A percentile compares a stretch with the other conserved stretches of the same genome.
phyloP scores from a whole-genome alignment of 2,888 invertebrate species.

The Alsophila aescularia region DNA sequence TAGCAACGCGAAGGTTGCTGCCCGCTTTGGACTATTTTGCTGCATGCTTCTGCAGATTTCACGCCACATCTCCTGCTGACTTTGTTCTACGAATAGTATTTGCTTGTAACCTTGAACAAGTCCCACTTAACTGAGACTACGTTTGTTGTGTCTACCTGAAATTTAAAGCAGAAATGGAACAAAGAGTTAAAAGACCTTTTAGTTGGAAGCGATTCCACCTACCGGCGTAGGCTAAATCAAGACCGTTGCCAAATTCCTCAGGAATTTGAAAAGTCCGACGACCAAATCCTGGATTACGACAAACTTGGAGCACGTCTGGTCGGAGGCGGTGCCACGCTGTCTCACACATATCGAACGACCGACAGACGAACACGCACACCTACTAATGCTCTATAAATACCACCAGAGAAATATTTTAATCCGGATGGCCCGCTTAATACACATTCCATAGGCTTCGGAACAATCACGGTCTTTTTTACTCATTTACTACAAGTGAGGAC shows the following conservation, averaged over 20 bases:
- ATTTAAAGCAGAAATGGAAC: slow-evolving; percentile 22
- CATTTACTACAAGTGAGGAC: slow-evolving; percentile 54
- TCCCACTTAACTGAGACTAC: slow-evolving; percentile 27
- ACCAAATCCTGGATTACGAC: slow-evolving; percentile 74
- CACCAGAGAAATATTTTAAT: slow-evolving; percentile 81
- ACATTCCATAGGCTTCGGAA: slow-evolving; percentile 73
- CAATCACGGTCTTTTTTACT: slow-evolving; percentile 64
- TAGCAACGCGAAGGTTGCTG: slow-evolving; percentile 74
- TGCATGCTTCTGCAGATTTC: slow-evolving; percentile 55
- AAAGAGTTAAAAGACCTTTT: slow-evolving; percentile 24
- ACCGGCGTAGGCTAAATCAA: slow-evolving; percentile 27
- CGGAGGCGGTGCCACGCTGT: slow-evolving; percentile 82
- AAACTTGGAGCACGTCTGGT: slow-evolving; percentile 70
- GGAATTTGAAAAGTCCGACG: slow-evolving; percentile 57
- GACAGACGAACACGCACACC: slow-evolving; percentile 77
- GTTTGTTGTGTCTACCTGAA: slow-evolving; percentile 7
- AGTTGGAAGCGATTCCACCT: slow-evolving; percentile 17
- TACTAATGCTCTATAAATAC: slow-evolving; percentile 80
- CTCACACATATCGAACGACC: slow-evolving; percentile 76
- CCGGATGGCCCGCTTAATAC: slow-evolving; percentile 80
- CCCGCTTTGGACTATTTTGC: slow-evolving; percentile 70
- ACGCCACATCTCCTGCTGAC: slow-evolving; percentile 35
- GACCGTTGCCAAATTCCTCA: slow-evolving; percentile 39
- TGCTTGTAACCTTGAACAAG: slow-evolving; percentile 41
- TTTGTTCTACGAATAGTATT: slow-evolving; percentile 35